Conservation (phyloP, 2,797 vertebrate species). For the Propithecus deckenii region DNA sequence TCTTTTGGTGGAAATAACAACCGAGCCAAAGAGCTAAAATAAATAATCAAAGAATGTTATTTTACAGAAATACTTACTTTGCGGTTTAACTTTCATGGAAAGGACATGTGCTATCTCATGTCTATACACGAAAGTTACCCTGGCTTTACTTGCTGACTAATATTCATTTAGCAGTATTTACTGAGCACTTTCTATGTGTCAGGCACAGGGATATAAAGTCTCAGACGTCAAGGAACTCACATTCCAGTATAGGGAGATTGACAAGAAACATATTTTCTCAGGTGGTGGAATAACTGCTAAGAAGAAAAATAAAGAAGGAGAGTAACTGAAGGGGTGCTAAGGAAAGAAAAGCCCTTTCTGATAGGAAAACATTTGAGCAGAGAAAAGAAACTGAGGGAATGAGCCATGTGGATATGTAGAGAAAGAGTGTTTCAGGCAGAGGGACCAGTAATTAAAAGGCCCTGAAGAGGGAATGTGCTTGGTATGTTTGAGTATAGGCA, state of each 20-base stretch:
- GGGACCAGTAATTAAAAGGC: neutral
- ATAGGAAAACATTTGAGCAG: neutral
- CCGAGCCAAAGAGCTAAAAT: constrained; percentile 90
- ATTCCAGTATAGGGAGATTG: neutral
- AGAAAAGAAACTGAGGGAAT: neutral
- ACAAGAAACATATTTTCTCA: neutral
- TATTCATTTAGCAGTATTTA: constrained; percentile 3
- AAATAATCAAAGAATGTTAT: constrained; percentile 51
- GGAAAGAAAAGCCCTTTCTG: neutral
- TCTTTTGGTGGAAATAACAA: constrained; percentile 93
- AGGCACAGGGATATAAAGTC: neutral
- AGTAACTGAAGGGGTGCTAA: neutral
- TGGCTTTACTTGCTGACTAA: neutral
- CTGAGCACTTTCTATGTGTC: neutral
- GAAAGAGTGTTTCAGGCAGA: neutral
- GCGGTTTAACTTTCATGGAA: neutral
- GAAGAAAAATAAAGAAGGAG: neutral
- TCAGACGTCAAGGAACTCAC: neutral
- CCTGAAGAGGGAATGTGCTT: neutral
- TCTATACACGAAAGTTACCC: neutral
- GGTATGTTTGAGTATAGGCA: neutral
- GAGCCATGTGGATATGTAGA: neutral
- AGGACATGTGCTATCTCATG: neutral
- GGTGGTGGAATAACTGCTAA: neutral
- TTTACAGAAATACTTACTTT: constrained; percentile 41